A percentile compares a stretch with the other conserved stretches of the same genome.
phyloP scores from a whole-genome alignment of 2,888 invertebrate species.

The Hirtodrosophila trivittata region DNA sequence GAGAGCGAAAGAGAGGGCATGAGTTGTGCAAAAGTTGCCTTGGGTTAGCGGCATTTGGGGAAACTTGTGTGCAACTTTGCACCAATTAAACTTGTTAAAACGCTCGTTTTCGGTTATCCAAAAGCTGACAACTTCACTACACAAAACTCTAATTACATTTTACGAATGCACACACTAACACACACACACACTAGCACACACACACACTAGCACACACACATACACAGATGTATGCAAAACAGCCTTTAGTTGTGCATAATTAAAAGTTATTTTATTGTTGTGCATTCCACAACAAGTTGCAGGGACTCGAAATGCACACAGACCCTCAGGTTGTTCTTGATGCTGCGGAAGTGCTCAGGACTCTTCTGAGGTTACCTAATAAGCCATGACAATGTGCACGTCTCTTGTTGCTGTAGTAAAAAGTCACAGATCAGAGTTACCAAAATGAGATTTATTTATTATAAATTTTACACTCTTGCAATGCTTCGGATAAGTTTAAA shows the following conservation, averaged over 20 bases:
- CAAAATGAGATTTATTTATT: too few relatives aligned
- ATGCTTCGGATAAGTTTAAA: too few relatives aligned
- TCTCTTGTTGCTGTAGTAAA: not conserved
- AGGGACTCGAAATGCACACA: slow-evolving; percentile 31
- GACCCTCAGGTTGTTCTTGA: slow-evolving; percentile 1
- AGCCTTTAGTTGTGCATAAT: slow-evolving; percentile 70
- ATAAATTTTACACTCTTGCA: too few relatives aligned
- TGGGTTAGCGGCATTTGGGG: slow-evolving; percentile 46
- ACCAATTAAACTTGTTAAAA: slow-evolving; percentile 80
- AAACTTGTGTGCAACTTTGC: slow-evolving; percentile 77
- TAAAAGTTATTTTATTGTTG: slow-evolving; percentile 80
- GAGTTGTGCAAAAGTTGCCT: slow-evolving; percentile 54
- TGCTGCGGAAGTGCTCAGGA: not conserved
- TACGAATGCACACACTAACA: slow-evolving; percentile 46
- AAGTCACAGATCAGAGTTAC: slow-evolving; percentile 13
- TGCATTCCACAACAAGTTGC: slow-evolving; percentile 46
- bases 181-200: slow-evolving; percentile 11
- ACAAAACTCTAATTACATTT: slow-evolving; percentile 80
- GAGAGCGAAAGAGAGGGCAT: not conserved
- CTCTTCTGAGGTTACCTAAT: slow-evolving; percentile 30
- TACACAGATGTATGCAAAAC: slow-evolving; percentile 33
- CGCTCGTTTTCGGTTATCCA: slow-evolving; percentile 79
- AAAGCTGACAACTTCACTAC: slow-evolving; percentile 76
- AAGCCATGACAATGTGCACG: slow-evolving; percentile 27
- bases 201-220: slow-evolving; percentile 5